phyloP scores from a whole-genome alignment of 2,888 invertebrate genomes.

The Lithophane socia region DNA sequence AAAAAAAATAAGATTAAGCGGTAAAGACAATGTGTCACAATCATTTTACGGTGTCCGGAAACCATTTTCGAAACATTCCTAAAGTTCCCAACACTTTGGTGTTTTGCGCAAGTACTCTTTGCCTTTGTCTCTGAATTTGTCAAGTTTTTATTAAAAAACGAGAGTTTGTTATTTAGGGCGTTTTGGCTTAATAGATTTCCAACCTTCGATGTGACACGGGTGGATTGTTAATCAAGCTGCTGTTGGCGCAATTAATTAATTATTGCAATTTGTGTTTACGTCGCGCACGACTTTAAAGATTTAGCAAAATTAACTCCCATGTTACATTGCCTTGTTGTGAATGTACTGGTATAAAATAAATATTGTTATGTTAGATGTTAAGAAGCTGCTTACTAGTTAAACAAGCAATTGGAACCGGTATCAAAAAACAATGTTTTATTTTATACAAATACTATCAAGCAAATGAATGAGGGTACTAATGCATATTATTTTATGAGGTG shows the following conservation, averaged over 20 bases:
- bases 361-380: neutral
- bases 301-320: neutral
- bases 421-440: slow-evolving; percentile 6
- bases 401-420: neutral
- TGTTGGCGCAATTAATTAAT: slow-evolving; percentile 53
- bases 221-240: slow-evolving; percentile 38
- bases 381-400: neutral
- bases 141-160: slow-evolving; percentile 54
- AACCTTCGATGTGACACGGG: slow-evolving; percentile 59
- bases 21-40: slow-evolving; percentile 27
- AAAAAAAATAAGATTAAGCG: no score
- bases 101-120: slow-evolving; percentile 48
- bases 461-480: slow-evolving; percentile 11
- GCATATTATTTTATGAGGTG: slow-evolving; percentile 13
- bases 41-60: slow-evolving; percentile 35
- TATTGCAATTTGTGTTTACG: slow-evolving; percentile 26
- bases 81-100: slow-evolving; percentile 25
- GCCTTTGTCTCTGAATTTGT: slow-evolving; percentile 48
- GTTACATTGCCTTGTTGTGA: neutral
- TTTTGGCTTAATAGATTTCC: slow-evolving; percentile 37
- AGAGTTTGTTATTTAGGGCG: slow-evolving; percentile 48
- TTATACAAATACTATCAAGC: slow-evolving; percentile 5
- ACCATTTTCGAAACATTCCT: slow-evolving; percentile 37
- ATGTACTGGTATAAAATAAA: neutral
- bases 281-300: slow-evolving; percentile 25